Conservation (phyloP, 2,113 vertebrate genomes). For the Nanger granti region DNA sequence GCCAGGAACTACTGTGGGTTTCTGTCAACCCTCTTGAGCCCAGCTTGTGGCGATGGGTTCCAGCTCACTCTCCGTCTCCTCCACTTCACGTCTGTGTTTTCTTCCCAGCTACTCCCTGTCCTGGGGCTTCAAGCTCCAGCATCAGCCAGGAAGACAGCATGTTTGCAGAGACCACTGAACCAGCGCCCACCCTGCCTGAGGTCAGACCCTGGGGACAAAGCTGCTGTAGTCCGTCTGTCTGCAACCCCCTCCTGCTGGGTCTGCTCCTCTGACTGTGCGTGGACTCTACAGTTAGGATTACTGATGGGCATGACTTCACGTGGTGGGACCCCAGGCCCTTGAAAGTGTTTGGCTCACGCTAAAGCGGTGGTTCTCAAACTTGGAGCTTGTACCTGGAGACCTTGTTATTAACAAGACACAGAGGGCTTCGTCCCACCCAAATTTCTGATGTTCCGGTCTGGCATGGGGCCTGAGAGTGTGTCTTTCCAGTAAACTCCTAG, state of each 20-base stretch:
- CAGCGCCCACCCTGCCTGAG: not conserved
- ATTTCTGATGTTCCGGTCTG: not conserved
- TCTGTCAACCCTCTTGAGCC: not conserved
- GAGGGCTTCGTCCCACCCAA: not conserved
- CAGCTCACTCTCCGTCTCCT: not conserved
- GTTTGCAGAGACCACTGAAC: not conserved
- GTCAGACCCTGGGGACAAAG: not conserved
- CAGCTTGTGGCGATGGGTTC: not conserved
- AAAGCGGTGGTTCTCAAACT: not conserved
- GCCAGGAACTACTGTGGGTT: not conserved
- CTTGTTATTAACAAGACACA: not conserved
- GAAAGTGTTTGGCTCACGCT: not conserved
- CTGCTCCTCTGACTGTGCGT: not conserved
- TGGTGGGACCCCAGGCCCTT: not conserved
- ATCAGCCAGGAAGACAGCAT: not conserved
- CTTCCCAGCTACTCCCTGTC: not conserved
- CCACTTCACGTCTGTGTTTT: not conserved
- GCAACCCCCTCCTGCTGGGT: too few relatives aligned
- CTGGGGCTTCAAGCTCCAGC: not conserved
- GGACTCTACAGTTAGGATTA: not conserved
- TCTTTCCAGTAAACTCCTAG: not conserved
- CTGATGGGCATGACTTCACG: accelerated
- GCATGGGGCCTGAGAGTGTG: not conserved
- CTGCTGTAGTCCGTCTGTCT: accelerated
- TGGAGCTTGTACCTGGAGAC: not conserved